Evolutionary conservation across 2,797 vertebrate genomes (phyloP), one percentile per base, ranked within the genome.

Genomic region (Micromesistius poutassou): DNA sequence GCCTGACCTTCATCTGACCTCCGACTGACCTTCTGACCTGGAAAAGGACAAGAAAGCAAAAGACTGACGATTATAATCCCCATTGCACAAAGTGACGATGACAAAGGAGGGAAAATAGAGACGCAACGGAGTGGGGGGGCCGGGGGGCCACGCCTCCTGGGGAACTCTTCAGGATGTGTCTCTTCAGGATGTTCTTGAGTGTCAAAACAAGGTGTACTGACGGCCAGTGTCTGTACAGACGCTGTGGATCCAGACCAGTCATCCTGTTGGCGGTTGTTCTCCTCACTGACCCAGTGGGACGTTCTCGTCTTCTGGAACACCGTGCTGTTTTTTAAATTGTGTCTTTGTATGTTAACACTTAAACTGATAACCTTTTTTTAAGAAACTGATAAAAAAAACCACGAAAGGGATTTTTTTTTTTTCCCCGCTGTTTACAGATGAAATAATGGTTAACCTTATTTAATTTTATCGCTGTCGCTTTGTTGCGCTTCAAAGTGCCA

Each of bases 51-150:
- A 36, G 25, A 46, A 71, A 1, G 0, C 6, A 72, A 83, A 80
- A 79, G 77, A 91, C 86, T 82, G 85, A 89, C 30, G 22, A 73
- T 73, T 62, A 8, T 50, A 73, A 79, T 62, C 6, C 68, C 31
- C 79, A 55, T 94, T 94, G 93, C 94, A 95, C 92, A 88, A 87
- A 66, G 55, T 62, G 1, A 62, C 55, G 55, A 25, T 25, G 2
- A 62, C 55, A 2, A 22, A 80, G 72, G 79, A 80, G 22, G 72
- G 77, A 79, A 82, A 88, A 84, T 87, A 87, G 79, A 73, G 80
- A 83, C 14, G 68, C 3, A 30, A 71, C 25, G 10, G 28, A 71
- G 25, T 13, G 8, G 12, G 68, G 33, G 33, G 1, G 5, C 33
- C 31, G 31, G 19, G 22, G 50, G 7, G 6, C 6, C 1, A 25